These are phyloP conservation scores for Apodemus agrarius DNA, from an alignment of 2,797 vertebrate species.

Conservation along the genomic window DNA sequence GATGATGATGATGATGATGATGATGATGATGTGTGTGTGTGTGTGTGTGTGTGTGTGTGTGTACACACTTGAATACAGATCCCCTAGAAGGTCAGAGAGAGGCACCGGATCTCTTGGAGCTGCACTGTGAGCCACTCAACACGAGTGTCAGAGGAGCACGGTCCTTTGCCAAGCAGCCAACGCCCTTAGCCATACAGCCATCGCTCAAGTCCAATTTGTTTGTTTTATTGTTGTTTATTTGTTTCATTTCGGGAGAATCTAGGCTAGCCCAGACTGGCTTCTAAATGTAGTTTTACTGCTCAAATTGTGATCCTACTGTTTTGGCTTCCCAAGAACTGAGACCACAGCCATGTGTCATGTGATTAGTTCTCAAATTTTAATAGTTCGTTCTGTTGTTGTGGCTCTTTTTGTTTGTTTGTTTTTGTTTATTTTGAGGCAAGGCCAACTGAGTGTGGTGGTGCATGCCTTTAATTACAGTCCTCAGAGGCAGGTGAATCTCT, in stretches of 20 bases:
- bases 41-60: background rate
- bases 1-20: no score
- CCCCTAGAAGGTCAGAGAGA: background rate
- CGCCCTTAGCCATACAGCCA: background rate
- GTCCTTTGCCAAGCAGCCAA: background rate
- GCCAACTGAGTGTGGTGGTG: background rate
- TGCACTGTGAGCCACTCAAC: no score
- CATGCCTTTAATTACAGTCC: background rate
- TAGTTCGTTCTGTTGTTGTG: background rate
- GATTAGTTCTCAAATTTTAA: background rate
- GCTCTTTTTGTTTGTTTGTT: background rate
- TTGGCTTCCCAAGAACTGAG: background rate
- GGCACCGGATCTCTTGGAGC: background rate
- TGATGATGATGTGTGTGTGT: no score
- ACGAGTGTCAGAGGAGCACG: no score
- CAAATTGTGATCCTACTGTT: background rate
- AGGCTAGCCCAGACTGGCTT: background rate
- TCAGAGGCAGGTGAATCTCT: background rate
- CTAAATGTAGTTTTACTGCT: background rate
- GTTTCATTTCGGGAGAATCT: background rate
- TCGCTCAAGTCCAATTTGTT: background rate
- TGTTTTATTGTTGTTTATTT: background rate
- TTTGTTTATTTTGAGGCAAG: background rate
- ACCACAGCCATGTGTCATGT: background rate
- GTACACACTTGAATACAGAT: no score